Conservation (phyloP, 2,797 vertebrate species). For the Malurus splendens region DNA sequence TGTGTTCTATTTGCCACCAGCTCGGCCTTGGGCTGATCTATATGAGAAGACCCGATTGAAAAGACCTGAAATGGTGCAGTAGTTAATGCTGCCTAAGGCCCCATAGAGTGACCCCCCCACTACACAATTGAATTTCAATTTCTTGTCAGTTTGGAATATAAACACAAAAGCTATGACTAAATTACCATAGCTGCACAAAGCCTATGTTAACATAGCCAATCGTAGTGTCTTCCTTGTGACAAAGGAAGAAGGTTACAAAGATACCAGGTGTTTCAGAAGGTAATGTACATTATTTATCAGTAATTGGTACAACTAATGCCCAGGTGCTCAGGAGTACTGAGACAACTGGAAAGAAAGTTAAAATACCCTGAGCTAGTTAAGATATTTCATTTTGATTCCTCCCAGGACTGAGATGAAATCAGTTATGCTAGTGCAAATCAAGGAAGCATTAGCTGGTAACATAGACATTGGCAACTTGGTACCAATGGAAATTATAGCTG, state of each 20-base stretch:
- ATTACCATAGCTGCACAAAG: not conserved
- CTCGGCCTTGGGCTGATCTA: not conserved
- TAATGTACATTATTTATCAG: not conserved
- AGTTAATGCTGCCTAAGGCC: not conserved
- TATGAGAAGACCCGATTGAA: not conserved
- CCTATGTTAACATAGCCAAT: not conserved
- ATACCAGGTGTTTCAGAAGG: not conserved
- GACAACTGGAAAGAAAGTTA: not conserved
- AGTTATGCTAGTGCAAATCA: not conserved
- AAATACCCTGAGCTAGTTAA: not conserved
- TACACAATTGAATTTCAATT: not conserved
- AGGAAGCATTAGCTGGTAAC: not conserved
- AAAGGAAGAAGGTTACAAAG: not conserved
- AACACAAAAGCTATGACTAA: not conserved
- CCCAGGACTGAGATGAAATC: not conserved
- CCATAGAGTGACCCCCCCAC: not conserved
- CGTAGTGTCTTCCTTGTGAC: not conserved
- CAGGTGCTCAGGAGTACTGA: not conserved
- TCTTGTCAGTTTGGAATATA: not conserved
- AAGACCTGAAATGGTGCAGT: not conserved
- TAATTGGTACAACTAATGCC: not conserved
- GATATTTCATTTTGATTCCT: not conserved
- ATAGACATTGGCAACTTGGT: accelerated
- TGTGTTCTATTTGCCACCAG: not conserved
- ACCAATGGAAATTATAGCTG: not conserved